These are phyloP conservation scores for Aulostomus chinensis DNA, from an alignment of 2,797 vertebrate genomes.

Conservation along the genomic window DNA sequence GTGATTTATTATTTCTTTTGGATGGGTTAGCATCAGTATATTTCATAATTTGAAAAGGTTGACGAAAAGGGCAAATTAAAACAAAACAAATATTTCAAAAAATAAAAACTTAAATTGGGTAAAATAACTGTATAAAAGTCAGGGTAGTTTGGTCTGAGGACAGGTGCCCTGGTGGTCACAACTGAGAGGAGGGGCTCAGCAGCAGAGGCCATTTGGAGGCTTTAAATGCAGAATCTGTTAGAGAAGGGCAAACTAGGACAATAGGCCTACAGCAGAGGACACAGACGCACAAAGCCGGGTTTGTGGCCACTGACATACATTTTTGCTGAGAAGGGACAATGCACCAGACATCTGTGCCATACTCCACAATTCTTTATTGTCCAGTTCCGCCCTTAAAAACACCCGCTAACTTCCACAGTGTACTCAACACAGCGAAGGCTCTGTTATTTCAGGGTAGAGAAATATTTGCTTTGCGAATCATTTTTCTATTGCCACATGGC, in stretches of 20 bases:
- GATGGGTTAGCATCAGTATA: too few species aligned
- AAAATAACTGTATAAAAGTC: slow-evolving; percentile 13
- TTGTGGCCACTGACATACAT: slow-evolving; percentile 69
- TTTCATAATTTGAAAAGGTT: too few species aligned
- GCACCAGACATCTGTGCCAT: slow-evolving; percentile 51
- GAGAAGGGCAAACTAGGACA: slow-evolving; percentile 66
- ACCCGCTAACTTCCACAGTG: slow-evolving; percentile 34
- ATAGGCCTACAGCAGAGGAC: slow-evolving; percentile 63
- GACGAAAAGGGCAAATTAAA: too few species aligned
- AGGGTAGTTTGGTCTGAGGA: slow-evolving; percentile 42
- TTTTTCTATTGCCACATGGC: slow-evolving; percentile 22
- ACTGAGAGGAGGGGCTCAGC: slow-evolving; percentile 50
- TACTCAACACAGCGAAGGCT: slow-evolving; percentile 30
- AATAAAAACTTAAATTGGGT: not conserved
- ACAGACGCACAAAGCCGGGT: slow-evolving; percentile 65
- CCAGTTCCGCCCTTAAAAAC: slow-evolving; percentile 51
- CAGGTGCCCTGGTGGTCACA: slow-evolving; percentile 20
- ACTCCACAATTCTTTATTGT: slow-evolving; percentile 75
- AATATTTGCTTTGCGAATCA: slow-evolving; percentile 42
- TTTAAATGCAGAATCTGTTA: slow-evolving; percentile 65
- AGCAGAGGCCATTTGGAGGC: slow-evolving; percentile 48
- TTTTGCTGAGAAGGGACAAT: slow-evolving; percentile 60
- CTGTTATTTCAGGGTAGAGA: slow-evolving; percentile 52
- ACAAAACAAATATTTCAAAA: too few species aligned
- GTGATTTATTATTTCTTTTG: too few species aligned